These are phyloP conservation scores for Aleiodes leptofemur DNA, from an alignment of 2,888 invertebrate genomes.

Conservation along the genomic window DNA sequence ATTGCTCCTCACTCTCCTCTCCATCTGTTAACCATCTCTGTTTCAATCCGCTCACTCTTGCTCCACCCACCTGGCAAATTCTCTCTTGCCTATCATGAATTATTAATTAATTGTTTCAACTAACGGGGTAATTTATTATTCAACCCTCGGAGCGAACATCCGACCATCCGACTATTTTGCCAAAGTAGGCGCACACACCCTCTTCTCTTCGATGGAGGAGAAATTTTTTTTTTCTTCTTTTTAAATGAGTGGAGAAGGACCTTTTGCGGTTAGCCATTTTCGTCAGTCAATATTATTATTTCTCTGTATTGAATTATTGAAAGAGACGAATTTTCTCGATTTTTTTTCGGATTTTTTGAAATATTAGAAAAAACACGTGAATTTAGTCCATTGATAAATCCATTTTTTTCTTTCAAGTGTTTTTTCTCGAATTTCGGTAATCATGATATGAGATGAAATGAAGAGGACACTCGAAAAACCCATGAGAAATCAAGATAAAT, in stretches of 20 bases:
- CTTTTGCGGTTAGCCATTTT: slow-evolving; percentile 6
- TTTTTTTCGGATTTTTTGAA: neutral
- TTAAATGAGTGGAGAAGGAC: slow-evolving; percentile 7
- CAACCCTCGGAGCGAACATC: slow-evolving; percentile 65
- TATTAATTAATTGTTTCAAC: slow-evolving; percentile 76
- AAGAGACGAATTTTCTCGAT: slow-evolving; percentile 2
- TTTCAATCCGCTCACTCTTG: slow-evolving; percentile 55
- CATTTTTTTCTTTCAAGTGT: too few species aligned
- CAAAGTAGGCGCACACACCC: slow-evolving; percentile 10
- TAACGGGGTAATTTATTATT: slow-evolving; percentile 74
- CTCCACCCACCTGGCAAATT: slow-evolving; percentile 67
- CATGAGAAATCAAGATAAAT: too few species aligned
- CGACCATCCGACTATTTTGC: slow-evolving; percentile 51
- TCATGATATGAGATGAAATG: too few species aligned
- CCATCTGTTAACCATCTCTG: slow-evolving; percentile 43
- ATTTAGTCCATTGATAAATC: too few species aligned
- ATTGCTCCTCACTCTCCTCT: slow-evolving; percentile 47
- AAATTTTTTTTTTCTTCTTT: neutral
- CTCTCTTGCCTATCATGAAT: slow-evolving; percentile 74
- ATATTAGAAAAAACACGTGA: neutral
- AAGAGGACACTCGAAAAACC: too few species aligned
- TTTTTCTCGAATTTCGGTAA: too few species aligned
- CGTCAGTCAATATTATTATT: slow-evolving; percentile 8
- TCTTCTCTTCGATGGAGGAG: neutral
- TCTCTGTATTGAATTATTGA: neutral